Base-by-base conservation (phyloP, 2,888 invertebrate species). In the Chalcosyrphus nemorum region DNA sequence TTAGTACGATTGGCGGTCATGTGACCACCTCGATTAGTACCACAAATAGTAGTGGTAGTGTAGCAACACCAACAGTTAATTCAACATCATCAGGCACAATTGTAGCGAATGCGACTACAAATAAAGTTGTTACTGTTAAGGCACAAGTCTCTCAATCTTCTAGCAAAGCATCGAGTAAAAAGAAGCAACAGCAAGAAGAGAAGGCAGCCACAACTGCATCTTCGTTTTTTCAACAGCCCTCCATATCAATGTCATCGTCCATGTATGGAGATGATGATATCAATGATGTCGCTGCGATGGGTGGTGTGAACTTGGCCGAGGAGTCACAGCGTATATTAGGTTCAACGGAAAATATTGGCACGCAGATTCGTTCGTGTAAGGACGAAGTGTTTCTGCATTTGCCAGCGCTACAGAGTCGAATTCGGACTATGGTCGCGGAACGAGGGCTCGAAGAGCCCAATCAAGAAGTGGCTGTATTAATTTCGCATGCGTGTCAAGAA, bases 251-350 rank as follows among this genome's bases (percentile, higher is more conserved):
- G 88, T 91, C 91, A 92, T 94, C 91, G 32, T 90, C 91, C 13
- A 90, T 92, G 87, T 93, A 94, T 84, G 97, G 97, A 47, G 98
- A 98, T 89, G 98, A 98, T 90, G 98, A 99, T 91, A 98, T 99
- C 89, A 99, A 99, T 90, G 99, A 99, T 92, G 99, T 99, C 11
- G 98, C 99, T 29, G 98, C 99, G 7, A 99, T 99, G 99, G 99
- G 99, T 86, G 99, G 99, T 61, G 99, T 99, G 70, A 99, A 99
- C 92, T 93, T 99, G 88, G 96, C 97, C 0, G 99, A 99, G 92
- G 99, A 99, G 92, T 96, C 97, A 38, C 98, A 98, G 91, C 95
- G 97, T 91, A 99, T 99, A 89, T 93, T 99, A 81, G 97, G 97
- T 11, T 95, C 97, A 13, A 96, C 97, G 1, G 97, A 97, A 89